Evolutionary conservation across 2,113 vertebrate genomes (phyloP), one percentile per base, ranked within the genome.

Genomic region (Cephalopholis sonnerati): DNA sequence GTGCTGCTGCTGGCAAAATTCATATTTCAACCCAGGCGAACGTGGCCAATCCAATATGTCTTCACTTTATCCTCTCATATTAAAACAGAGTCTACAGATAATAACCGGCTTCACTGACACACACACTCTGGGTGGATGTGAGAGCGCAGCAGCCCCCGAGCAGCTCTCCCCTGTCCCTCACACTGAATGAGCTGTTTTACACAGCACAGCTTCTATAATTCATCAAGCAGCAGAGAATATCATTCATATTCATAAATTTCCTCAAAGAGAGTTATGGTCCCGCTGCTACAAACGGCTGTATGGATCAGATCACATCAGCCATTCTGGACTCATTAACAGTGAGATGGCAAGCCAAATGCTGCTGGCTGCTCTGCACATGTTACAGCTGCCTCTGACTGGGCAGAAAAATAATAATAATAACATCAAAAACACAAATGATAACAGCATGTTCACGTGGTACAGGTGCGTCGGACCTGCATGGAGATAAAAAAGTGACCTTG

Each of bases 241-340:
- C 69, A 81, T 81, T 93, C 88, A 87, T 91, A 79, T 91, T 91
- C 88, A 92, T 89, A 89, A 74, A 85, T 90, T 83, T 74, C 46
- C 81, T 77, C 74, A 62, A 73, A 61, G 68, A 84, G 89, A 91
- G 79, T 91, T 89, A 93, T 87, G 72, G 79, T 55, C 74, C 79
- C 77, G 27, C 62, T 66, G 84, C 88, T 89, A 61, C 61, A 82
- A 78, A 87, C 70, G 81, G 77, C 86, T 87, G 86, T 86, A 71
- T 81, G 80, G 86, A 84, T 87, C 75, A 84, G 67, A 85, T 91
- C 80, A 61, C 62, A 85, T 66, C 74, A 79, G 74, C 83, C 88
- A 93, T 78, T 90, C 77, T 86, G 91, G 87, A 92, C 85, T 85
- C 85, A 91, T 91, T 93, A 91, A 89, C 73, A 66, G 71, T 36